phyloP scores from a whole-genome alignment of 2,888 invertebrate genomes.

The Lissocephala sabroskyi region DNA sequence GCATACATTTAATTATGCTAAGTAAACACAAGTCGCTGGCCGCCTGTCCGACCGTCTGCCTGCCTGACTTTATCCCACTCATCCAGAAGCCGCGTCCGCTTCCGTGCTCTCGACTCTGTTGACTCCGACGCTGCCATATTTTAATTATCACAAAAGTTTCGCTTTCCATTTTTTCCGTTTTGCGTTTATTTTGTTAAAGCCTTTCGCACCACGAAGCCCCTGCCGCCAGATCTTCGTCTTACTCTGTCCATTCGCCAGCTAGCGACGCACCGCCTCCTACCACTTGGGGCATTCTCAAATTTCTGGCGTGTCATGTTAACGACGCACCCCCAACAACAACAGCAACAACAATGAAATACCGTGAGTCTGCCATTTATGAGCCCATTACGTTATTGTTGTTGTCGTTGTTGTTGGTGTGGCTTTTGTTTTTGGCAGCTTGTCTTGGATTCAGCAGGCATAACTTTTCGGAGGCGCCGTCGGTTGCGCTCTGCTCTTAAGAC shows the following conservation, averaged over 20 bases:
- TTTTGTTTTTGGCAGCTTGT: constrained; percentile 1
- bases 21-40: constrained; percentile 16
- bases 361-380: constrained; percentile 44
- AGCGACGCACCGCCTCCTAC: constrained; percentile 5
- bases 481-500: constrained; percentile 25
- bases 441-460: too few species aligned
- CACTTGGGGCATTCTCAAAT: constrained; percentile 22
- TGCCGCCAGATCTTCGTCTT: too few species aligned
- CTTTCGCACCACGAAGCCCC: constrained; percentile 29
- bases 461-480: too few species aligned
- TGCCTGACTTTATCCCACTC: too few species aligned
- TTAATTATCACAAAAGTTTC: constrained; percentile 54
- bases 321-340: constrained; percentile 30
- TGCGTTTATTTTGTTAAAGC: constrained; percentile 33
- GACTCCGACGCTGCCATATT: constrained; percentile 20
- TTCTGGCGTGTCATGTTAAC: constrained; percentile 50
- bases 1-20: constrained; percentile 30
- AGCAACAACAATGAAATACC: constrained; percentile 38
- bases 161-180: constrained; percentile 14
- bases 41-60: too few species aligned
- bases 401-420: constrained; percentile 8
- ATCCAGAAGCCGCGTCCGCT: too few species aligned
- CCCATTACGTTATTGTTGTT: constrained; percentile 34
- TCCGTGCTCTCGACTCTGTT: too few species aligned
- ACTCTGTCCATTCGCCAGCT: neutral